Percentiles rank a stretch among this genome's conserved stretches.
Evolutionary conservation across 2,888 invertebrate species (phyloP).

Genomic region (Apomyelois bistriatella): DNA sequence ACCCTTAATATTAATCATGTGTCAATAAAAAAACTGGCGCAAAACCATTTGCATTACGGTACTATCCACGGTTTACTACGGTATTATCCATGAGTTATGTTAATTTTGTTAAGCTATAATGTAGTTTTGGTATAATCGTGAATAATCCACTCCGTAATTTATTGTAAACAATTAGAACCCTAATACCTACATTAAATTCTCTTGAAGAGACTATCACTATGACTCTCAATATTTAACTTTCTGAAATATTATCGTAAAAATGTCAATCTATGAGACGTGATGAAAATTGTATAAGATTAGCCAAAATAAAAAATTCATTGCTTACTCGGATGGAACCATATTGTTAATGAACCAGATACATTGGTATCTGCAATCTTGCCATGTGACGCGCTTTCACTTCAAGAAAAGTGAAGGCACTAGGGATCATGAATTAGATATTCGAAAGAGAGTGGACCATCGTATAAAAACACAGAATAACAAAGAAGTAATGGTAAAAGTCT

Average conservation of each 20-base stretch:
- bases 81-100: conserved; percentile 35
- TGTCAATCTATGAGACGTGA: conserved; percentile 18
- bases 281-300: background rate
- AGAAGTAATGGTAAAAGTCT: conserved; percentile 19
- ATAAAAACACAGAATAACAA: conserved; percentile 21
- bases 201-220: conserved; percentile 47
- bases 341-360: background rate
- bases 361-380: conserved; percentile 15
- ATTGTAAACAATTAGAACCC: conserved; percentile 33
- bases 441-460: conserved; percentile 30
- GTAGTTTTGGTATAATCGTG: conserved; percentile 18
- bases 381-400: conserved; percentile 38
- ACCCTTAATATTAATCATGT: conserved; percentile 17
- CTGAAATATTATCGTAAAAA: conserved; percentile 23
- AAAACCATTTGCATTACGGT: conserved; percentile 22
- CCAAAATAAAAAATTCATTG: conserved; percentile 20
- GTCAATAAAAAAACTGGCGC: background rate
- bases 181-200: conserved; percentile 43
- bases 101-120: conserved; percentile 6
- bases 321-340: conserved; percentile 25
- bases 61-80: conserved; percentile 32
- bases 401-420: conserved; percentile 53
- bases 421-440: conserved; percentile 48
- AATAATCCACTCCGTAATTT: conserved; percentile 24
- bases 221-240: conserved; percentile 34